Conservation (phyloP, 1,140 invertebrate species). For the Papilio machaon region DNA sequence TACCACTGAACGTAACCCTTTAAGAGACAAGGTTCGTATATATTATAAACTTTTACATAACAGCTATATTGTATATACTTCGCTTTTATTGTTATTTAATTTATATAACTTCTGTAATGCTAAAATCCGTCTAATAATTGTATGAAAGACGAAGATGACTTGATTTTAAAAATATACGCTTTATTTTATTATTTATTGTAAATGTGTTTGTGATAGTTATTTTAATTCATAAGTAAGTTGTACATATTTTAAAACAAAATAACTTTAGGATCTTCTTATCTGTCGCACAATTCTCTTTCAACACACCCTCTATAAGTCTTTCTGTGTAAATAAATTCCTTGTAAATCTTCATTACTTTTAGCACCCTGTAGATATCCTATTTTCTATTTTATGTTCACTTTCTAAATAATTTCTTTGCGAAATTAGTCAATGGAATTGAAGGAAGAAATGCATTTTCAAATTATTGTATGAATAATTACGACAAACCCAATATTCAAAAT, state of each 20-base stretch:
- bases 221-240: background rate
- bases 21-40: slow-evolving; percentile 72
- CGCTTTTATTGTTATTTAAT: slow-evolving; percentile 25
- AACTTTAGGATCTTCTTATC: slow-evolving; percentile 19
- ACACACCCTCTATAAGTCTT: background rate
- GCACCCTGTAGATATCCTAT: background rate
- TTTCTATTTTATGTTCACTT: slow-evolving; percentile 35
- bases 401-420: slow-evolving; percentile 41
- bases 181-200: slow-evolving; percentile 3
- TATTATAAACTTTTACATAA: slow-evolving; percentile 50
- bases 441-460: slow-evolving; percentile 24
- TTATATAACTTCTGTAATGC: background rate
- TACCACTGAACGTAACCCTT: slow-evolving; percentile 57
- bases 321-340: slow-evolving; percentile 25
- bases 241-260: background rate
- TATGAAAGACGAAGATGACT: background rate
- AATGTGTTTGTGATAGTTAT: background rate
- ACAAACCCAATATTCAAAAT: background rate
- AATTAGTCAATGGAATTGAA: slow-evolving; percentile 21
- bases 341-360: background rate
- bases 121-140: background rate
- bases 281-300: slow-evolving; percentile 30
- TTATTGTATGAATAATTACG: background rate
- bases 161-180: background rate
- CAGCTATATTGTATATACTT: slow-evolving; percentile 54